Evolutionary conservation across 2,888 invertebrate species (phyloP), one percentile per base, ranked within the genome.

Genomic region (Platycheirus rosarum): DNA sequence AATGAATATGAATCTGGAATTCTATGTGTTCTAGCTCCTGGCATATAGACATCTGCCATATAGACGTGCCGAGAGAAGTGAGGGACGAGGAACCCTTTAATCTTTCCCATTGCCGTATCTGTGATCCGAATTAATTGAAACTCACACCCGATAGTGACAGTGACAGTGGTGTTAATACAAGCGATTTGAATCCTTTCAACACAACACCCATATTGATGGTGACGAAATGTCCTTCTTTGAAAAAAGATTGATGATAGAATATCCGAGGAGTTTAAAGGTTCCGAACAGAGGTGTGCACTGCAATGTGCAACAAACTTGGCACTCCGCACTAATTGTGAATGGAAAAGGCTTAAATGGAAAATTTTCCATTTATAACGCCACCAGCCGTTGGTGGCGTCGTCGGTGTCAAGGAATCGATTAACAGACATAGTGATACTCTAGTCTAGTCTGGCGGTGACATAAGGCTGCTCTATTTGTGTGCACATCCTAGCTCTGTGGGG

Each of bases 51-150:
- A 73, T 73, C 68, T 79, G 78, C 66, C 55, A 40, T n/a, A 23
- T 23, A 16, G 32, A 40, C 37, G 6, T 13, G 37, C 20, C n/a
- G 26, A 13, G 7, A 49, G 9, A 49, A 14, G 29, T 42, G 14
- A 62, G 57, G 32, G 20, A 65, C 18, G 13, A 3, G 37, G 62
- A 74, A 60, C 73, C 46, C 48, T 60, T 60, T 73, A 44, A 51
- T 26, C 14, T 37, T 68, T 42, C 44, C 53, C 23, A 9, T 8
- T 60, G 57, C 57, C 62, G 62, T 46, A 51, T 46, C 62, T 55
- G 46, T 62, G 78, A 79, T 74, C 73, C 71, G 55, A 79, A 68
- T 63, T 74, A 79, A 74, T 79, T 68, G 44, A 74, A 62, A 40
- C 51, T 16, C 63, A 55, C 23, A 18, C 53, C 62, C 42, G 42